These are phyloP conservation scores for Montipora efflorescens DNA, from an alignment of 64 coral and sea anemone species.

Conservation along the genomic window DNA sequence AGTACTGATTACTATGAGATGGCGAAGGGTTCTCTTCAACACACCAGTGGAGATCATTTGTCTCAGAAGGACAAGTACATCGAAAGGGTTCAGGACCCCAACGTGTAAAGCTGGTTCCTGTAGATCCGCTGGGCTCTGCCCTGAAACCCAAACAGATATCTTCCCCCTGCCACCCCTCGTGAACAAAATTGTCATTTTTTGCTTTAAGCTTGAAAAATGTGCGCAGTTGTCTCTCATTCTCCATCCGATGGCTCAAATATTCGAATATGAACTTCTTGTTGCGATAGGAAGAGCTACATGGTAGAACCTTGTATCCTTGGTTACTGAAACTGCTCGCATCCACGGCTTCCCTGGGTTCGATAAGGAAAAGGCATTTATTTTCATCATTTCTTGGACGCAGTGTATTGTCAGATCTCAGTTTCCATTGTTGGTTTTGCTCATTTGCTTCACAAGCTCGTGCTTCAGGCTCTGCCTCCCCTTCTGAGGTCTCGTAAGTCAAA, in stretches of 20 bases:
- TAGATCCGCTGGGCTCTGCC: too few relatives aligned
- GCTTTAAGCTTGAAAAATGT: neutral
- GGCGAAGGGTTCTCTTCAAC: too few relatives aligned
- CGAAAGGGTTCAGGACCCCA: too few relatives aligned
- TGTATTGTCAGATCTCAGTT: neutral
- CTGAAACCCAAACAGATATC: too few relatives aligned
- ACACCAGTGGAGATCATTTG: too few relatives aligned
- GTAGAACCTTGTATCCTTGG: neutral
- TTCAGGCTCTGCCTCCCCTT: too few relatives aligned
- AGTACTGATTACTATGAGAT: too few relatives aligned
- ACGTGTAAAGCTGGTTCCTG: too few relatives aligned
- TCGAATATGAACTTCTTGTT: slow-evolving; percentile 6
- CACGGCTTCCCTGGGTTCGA: neutral
- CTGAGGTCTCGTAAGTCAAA: too few relatives aligned
- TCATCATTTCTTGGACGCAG: neutral
- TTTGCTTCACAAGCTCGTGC: too few relatives aligned
- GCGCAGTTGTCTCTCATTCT: neutral
- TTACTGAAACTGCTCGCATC: neutral
- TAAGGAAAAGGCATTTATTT: neutral
- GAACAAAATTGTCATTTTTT: neutral
- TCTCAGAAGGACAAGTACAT: too few relatives aligned
- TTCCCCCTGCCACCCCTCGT: neutral
- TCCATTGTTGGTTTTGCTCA: neutral
- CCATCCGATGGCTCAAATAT: neutral
- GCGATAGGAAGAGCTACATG: neutral